phyloP scores from a whole-genome alignment of 2,113 vertebrate species.

The Perca schrenkii region DNA sequence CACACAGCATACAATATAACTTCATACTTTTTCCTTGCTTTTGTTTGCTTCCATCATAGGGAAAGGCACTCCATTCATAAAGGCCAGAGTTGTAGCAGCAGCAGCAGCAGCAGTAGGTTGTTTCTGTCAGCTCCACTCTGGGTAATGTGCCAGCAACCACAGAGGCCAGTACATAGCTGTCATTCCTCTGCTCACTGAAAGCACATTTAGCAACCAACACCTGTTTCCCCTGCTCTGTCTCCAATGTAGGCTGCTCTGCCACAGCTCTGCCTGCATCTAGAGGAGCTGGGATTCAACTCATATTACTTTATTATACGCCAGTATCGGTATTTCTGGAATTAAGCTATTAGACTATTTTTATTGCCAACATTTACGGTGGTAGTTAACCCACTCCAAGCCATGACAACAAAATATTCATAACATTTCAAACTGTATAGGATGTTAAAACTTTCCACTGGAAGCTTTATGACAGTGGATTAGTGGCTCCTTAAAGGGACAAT shows the following conservation, averaged over 20 bases:
- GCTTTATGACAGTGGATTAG: neutral
- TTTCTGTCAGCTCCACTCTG: constrained; percentile 64
- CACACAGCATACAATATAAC: neutral
- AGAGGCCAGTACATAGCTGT: constrained; percentile 86
- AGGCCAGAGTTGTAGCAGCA: constrained; percentile 46
- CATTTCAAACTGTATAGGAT: neutral
- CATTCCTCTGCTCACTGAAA: constrained; percentile 89
- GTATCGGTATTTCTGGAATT: constrained; percentile 61
- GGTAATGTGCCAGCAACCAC: constrained; percentile 84
- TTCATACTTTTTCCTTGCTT: neutral
- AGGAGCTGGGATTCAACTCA: constrained; percentile 35
- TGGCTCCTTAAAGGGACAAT: neutral
- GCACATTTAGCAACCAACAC: constrained; percentile 92
- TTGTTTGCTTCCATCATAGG: constrained; percentile 18
- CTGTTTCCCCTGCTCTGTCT: constrained; percentile 88
- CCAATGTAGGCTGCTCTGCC: constrained; percentile 34
- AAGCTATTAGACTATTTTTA: constrained; percentile 47
- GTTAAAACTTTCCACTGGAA: neutral
- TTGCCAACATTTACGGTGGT: constrained; percentile 10
- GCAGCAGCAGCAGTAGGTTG: constrained; percentile 52
- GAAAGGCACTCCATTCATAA: constrained; percentile 72
- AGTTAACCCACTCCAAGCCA: neutral
- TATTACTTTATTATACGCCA: constrained; percentile 20
- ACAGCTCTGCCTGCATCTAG: constrained; percentile 46
- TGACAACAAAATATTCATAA: constrained; percentile 12